These are phyloP conservation scores for Odobenus rosmarus DNA, from an alignment of 2,113 vertebrate genomes.

Conservation along the genomic window DNA sequence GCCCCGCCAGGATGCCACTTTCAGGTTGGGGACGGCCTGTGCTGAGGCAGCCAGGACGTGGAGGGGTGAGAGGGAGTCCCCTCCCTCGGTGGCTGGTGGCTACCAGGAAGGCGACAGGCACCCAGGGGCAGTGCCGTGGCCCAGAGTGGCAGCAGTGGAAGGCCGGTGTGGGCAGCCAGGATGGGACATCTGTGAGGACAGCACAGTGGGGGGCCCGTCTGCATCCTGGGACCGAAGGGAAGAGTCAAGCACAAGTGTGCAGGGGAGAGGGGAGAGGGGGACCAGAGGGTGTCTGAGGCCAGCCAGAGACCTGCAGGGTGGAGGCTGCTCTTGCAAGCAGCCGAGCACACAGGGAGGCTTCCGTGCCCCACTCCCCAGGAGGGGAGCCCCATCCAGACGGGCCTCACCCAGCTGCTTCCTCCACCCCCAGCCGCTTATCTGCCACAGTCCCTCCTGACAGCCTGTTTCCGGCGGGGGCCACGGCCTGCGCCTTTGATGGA, in stretches of 20 bases:
- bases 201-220: fast-evolving
- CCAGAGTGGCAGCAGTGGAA: fast-evolving
- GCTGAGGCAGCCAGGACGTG: background rate
- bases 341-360: fast-evolving
- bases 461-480: background rate
- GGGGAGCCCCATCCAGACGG: background rate
- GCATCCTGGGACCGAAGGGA: too few species aligned
- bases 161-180: background rate
- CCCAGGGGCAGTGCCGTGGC: too few species aligned
- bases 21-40: background rate
- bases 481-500: background rate
- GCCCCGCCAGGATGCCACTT: background rate
- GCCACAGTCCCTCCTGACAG: background rate
- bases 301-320: fast-evolving
- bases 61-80: background rate
- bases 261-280: too few species aligned
- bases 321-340: fast-evolving
- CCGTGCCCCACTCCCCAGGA: background rate
- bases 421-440: background rate
- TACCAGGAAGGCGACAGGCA: background rate
- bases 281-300: background rate
- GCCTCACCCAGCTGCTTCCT: background rate
- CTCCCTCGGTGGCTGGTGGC: background rate
- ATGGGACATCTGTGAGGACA: fast-evolving
- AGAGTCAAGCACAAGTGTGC: background rate